A percentile compares a stretch with the other conserved stretches of the same genome.
Evolutionary conservation across 2,113 vertebrate species (phyloP).

Genomic region (Saccopteryx leptura): DNA sequence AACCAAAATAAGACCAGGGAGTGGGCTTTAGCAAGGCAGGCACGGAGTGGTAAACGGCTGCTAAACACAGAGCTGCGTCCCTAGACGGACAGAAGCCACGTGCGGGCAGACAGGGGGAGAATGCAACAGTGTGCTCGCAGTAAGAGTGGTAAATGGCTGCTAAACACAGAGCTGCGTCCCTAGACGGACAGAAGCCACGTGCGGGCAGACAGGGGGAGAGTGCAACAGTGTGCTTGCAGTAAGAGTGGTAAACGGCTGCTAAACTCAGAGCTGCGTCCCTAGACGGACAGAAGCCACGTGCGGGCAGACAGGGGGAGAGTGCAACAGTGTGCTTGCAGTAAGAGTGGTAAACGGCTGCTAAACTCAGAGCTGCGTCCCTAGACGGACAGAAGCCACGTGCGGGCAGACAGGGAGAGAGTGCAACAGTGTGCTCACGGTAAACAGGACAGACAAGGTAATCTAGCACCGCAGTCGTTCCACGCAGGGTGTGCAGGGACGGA

Average conservation of each 20-base stretch:
- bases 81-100: too few species aligned
- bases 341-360: not conserved
- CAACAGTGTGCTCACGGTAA: not conserved
- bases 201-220: too few species aligned
- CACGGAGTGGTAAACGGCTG: not conserved
- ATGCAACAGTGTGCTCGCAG: too few species aligned
- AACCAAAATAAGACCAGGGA: not conserved
- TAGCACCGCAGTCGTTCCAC: not conserved
- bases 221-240: too few species aligned
- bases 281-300: constrained; percentile 14
- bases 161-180: too few species aligned
- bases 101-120: too few species aligned
- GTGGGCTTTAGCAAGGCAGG: not conserved
- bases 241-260: not conserved
- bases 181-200: too few species aligned
- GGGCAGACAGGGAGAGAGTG: not conserved
- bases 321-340: not conserved
- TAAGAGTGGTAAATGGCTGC: too few species aligned
- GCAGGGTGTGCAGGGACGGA: not conserved
- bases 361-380: not conserved
- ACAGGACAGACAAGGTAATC: constrained; percentile 54
- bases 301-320: not conserved
- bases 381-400: constrained; percentile 16
- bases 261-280: not conserved
- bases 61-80: too few species aligned